A percentile compares a stretch with the other conserved stretches of the same genome.
phyloP scores from a whole-genome alignment of 92 coral and sea anemone species.

The Zoanthus sansibaricus region DNA sequence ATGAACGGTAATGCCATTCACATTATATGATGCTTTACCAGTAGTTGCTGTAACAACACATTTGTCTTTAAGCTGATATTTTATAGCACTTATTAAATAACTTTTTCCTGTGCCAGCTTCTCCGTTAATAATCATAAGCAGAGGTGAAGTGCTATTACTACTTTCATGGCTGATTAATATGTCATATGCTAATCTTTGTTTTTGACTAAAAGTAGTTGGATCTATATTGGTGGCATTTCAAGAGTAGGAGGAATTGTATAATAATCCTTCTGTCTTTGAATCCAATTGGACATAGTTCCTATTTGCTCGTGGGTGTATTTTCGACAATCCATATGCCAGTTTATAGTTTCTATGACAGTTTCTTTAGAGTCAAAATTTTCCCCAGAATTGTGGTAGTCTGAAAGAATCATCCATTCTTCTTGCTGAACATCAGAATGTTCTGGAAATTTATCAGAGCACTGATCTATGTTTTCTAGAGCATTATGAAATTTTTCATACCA shows the following conservation, averaged over 20 bases:
- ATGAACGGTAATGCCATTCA: too few relatives aligned
- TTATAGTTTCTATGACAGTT: background rate
- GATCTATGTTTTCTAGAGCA: slow-evolving; percentile 14
- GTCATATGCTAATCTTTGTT: slow-evolving; percentile 47
- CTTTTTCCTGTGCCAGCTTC: slow-evolving; percentile 26
- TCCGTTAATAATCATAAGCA: slow-evolving; percentile 45
- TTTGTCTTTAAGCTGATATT: slow-evolving; percentile 2
- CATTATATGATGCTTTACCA: too few relatives aligned
- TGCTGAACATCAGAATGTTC: slow-evolving; percentile 28
- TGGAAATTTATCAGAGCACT: slow-evolving; percentile 26
- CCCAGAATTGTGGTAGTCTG: slow-evolving; percentile 51
- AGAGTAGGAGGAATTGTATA: background rate
- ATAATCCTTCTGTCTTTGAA: slow-evolving; percentile 34
- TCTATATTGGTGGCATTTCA: background rate
- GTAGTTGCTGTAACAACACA: too few relatives aligned
- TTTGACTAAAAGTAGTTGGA: slow-evolving; percentile 13
- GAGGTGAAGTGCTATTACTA: background rate
- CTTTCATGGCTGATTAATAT: slow-evolving; percentile 39
- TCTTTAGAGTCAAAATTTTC: background rate
- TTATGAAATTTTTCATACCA: slow-evolving; percentile 15
- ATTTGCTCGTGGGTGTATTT: slow-evolving; percentile 56
- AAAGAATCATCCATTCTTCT: slow-evolving; percentile 60
- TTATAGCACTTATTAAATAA: background rate
- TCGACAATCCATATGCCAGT: slow-evolving; percentile 50
- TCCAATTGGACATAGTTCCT: slow-evolving; percentile 67